Percentiles rank a stretch among this genome's conserved stretches.
These are phyloP conservation scores for Physocephala rufipes DNA, from an alignment of 2,888 invertebrate genomes.

Conservation along the genomic window DNA sequence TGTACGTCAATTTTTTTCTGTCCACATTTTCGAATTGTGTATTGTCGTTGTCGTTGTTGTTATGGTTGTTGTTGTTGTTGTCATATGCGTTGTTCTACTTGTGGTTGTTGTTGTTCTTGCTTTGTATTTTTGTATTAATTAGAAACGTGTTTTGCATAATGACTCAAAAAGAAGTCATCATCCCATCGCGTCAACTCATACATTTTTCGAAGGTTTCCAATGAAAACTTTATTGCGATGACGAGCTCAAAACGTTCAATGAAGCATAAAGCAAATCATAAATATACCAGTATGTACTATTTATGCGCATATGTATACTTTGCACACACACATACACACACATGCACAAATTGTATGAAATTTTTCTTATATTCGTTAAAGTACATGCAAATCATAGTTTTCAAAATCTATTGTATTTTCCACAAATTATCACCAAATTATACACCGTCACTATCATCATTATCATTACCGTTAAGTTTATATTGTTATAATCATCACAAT, in stretches of 20 bases:
- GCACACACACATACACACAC: too few relatives aligned
- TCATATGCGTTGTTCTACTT: conserved; percentile 30
- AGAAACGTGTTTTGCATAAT: conserved; percentile 58
- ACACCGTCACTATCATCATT: too few relatives aligned
- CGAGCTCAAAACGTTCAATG: not conserved
- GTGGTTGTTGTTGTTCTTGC: conserved; percentile 36
- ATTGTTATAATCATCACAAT: too few relatives aligned
- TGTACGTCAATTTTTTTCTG: not conserved
- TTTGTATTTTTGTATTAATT: conserved; percentile 47
- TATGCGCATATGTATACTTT: too few relatives aligned
- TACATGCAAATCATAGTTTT: too few relatives aligned
- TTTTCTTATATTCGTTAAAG: too few relatives aligned
- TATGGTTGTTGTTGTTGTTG: conserved; percentile 28
- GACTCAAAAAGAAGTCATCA: conserved; percentile 16
- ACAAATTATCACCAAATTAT: too few relatives aligned
- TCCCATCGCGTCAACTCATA: not conserved
- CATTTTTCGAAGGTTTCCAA: not conserved
- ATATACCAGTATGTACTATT: too few relatives aligned
- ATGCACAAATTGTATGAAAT: too few relatives aligned
- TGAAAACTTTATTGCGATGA: not conserved
- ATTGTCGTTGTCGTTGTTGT: not conserved
- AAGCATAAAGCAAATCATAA: too few relatives aligned
- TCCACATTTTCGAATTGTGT: not conserved
- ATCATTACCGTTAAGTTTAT: too few relatives aligned
- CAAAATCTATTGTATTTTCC: too few relatives aligned